Percentiles rank a stretch among this genome's conserved stretches.
Evolutionary conservation across 2,113 vertebrate species (phyloP).

Genomic region (Uropsilus gracilis): DNA sequence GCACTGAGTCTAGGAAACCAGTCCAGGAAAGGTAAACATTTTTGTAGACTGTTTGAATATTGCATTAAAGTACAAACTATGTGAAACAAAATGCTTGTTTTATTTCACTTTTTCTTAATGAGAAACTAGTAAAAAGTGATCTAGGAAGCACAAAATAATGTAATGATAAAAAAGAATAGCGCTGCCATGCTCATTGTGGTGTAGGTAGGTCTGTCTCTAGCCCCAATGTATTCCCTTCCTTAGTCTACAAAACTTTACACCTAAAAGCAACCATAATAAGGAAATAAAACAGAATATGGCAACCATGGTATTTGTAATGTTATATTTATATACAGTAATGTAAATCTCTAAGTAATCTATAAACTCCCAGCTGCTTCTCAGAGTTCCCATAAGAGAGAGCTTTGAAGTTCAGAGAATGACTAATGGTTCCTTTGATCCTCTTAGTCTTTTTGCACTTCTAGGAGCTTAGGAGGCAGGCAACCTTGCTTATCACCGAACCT

Average conservation of each 20-base stretch:
- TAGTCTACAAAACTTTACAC: background rate
- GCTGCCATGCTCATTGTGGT: background rate
- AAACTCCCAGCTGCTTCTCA: constrained; percentile 36
- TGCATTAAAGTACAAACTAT: constrained; percentile 26
- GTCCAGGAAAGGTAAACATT: constrained; percentile 28
- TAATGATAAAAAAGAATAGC: background rate
- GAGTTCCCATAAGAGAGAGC: constrained; percentile 54
- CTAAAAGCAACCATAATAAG: background rate
- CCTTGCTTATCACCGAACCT: constrained; percentile 74
- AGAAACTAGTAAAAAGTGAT: background rate
- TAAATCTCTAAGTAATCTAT: background rate
- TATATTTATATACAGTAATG: background rate
- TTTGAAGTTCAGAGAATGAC: constrained; percentile 77
- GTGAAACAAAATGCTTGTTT: background rate
- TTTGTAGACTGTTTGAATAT: constrained; percentile 22
- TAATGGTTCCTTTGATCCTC: constrained; percentile 77
- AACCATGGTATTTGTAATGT: background rate
- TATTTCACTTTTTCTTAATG: background rate
- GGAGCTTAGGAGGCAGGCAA: constrained; percentile 64
- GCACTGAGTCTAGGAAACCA: background rate
- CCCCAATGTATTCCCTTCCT: constrained; percentile 12
- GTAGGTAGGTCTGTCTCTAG: background rate
- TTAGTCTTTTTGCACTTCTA: constrained; percentile 72
- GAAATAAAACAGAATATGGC: background rate
- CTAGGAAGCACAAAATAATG: background rate